Conservation (phyloP, 1,140 invertebrate species). For the Hycleus cichorii region DNA sequence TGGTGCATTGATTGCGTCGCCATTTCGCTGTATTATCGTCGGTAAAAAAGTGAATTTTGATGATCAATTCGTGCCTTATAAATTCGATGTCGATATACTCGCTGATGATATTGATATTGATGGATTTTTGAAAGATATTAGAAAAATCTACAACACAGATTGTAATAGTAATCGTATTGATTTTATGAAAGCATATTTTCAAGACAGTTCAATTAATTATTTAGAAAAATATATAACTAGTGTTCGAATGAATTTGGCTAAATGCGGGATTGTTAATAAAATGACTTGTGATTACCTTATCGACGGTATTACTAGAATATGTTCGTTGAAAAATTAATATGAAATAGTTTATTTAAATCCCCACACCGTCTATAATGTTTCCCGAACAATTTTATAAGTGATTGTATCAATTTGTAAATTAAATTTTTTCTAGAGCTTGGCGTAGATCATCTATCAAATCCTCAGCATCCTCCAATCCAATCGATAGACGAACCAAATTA, state of each 20-base stretch:
- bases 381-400: no score
- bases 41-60: constrained; percentile 31
- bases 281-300: constrained; percentile 36
- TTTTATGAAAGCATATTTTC: constrained; percentile 34
- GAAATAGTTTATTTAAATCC: no score
- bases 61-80: constrained; percentile 36
- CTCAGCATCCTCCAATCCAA: constrained; percentile 81
- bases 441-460: constrained; percentile 85
- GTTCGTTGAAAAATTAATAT: no score
- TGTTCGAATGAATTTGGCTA: constrained; percentile 37
- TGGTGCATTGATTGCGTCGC: constrained; percentile 35
- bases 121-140: constrained; percentile 1
- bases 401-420: constrained; percentile 4
- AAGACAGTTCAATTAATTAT: constrained; percentile 34
- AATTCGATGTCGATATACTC: constrained; percentile 35
- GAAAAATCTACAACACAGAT: background rate
- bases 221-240: constrained; percentile 38
- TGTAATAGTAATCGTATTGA: constrained; percentile 22
- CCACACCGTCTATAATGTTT: no score
- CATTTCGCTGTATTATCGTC: constrained; percentile 37
- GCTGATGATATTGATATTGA: constrained; percentile 23
- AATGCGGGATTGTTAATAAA: constrained; percentile 29
- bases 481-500: constrained; percentile 79
- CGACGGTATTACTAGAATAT: constrained; percentile 31
- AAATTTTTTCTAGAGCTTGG: constrained; percentile 49